Percentiles rank a stretch among this genome's conserved stretches.
phyloP scores from a whole-genome alignment of 35 echinoderm and acorn worm genomes.

The Patiria miniata region DNA sequence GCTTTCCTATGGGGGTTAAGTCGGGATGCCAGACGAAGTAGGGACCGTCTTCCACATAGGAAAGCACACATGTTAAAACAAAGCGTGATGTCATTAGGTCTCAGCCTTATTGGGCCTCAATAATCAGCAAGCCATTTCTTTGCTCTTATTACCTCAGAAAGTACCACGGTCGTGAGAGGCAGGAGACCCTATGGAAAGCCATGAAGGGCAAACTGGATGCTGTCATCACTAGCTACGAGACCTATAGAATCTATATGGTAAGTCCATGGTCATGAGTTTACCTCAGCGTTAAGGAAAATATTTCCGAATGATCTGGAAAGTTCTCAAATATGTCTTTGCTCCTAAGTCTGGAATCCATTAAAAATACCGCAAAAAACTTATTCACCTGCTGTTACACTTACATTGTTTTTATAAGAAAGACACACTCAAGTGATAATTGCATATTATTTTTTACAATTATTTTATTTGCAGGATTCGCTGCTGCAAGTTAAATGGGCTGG shows the following conservation, averaged over 20 bases:
- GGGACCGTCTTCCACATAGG: too few relatives aligned
- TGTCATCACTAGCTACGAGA: slow-evolving; percentile 88
- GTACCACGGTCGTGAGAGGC: slow-evolving; percentile 88
- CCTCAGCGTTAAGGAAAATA: neutral
- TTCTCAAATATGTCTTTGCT: too few relatives aligned
- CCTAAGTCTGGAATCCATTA: too few relatives aligned
- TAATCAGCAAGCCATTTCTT: neutral
- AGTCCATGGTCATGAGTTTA: neutral
- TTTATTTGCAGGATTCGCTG: slow-evolving; percentile 56
- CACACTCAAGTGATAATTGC: neutral
- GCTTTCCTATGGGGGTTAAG: too few relatives aligned
- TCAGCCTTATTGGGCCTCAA: too few relatives aligned
- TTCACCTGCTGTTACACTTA: too few relatives aligned
- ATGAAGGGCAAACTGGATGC: slow-evolving; percentile 74
- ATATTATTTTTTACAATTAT: neutral
- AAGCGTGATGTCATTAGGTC: too few relatives aligned
- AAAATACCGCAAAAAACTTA: too few relatives aligned
- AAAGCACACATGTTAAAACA: too few relatives aligned
- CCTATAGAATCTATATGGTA: slow-evolving; percentile 79
- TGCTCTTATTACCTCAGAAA: slow-evolving; percentile 41
- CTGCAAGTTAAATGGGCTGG: slow-evolving; percentile 62
- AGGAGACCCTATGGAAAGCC: slow-evolving; percentile 73
- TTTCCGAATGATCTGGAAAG: too few relatives aligned
- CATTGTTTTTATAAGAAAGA: too few relatives aligned
- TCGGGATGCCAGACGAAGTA: too few relatives aligned